Percentiles rank a stretch among this genome's conserved stretches.
These are phyloP conservation scores for Lacanobia oleracea DNA, from an alignment of 2,888 invertebrate species.

Conservation along the genomic window DNA sequence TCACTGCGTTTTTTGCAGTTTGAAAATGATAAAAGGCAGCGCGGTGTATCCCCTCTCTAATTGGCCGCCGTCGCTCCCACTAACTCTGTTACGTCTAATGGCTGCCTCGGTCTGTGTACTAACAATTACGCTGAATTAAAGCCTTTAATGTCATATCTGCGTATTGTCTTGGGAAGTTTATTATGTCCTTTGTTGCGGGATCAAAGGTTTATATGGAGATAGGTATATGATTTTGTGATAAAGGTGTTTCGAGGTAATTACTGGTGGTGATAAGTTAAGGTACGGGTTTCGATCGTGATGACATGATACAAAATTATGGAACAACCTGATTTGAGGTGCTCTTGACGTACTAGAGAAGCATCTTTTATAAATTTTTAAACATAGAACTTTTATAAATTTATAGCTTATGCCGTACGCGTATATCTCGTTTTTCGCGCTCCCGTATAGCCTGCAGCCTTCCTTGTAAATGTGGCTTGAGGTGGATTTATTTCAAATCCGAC, in stretches of 20 bases:
- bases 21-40: conserved; percentile 47
- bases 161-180: conserved; percentile 52
- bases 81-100: conserved; percentile 80
- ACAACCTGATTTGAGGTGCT: too few species aligned
- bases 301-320: not conserved
- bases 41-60: conserved; percentile 58
- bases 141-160: conserved; percentile 55
- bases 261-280: not conserved
- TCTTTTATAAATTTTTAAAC: too few species aligned
- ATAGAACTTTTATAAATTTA: too few species aligned
- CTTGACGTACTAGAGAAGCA: too few species aligned
- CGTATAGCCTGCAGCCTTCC: too few species aligned
- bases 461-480: too few species aligned
- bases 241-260: not conserved
- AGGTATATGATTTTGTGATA: not conserved
- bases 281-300: not conserved
- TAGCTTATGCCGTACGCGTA: too few species aligned
- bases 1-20: conserved; percentile 32
- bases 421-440: too few species aligned
- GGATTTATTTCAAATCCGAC: too few species aligned
- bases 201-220: not conserved
- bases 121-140: conserved; percentile 70
- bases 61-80: conserved; percentile 68
- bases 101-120: conserved; percentile 75
- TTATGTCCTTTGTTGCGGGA: conserved; percentile 15